A percentile compares a stretch with the other conserved stretches of the same genome.
Conservation (phyloP, 2,888 invertebrate species). For the Laothoe populi region DNA sequence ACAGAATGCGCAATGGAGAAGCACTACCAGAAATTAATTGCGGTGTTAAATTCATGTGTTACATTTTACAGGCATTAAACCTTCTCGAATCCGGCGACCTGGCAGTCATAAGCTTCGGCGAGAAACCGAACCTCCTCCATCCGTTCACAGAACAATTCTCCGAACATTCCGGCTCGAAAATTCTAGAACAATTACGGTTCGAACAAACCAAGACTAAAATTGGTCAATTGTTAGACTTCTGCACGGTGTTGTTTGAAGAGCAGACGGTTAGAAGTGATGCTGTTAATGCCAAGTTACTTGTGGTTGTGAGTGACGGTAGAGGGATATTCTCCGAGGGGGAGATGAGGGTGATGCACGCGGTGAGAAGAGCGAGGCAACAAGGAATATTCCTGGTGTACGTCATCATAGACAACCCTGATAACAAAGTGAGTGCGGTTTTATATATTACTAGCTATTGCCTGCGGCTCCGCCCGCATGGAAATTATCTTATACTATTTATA, state of each 20-base stretch:
- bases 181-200: conserved; percentile 93
- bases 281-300: conserved; percentile 91
- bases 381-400: conserved; percentile 98
- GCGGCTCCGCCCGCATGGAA: too few species aligned
- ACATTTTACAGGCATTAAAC: conserved; percentile 88
- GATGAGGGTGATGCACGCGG: conserved; percentile 89
- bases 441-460: neutral
- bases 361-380: conserved; percentile 91
- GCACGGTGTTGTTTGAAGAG: conserved; percentile 85
- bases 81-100: conserved; percentile 97
- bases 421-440: conserved; percentile 86
- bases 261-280: conserved; percentile 79
- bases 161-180: conserved; percentile 92
- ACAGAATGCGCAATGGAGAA: too few species aligned
- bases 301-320: conserved; percentile 97
- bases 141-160: conserved; percentile 94
- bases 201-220: conserved; percentile 95
- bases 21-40: too few species aligned
- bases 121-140: conserved; percentile 93
- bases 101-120: conserved; percentile 96
- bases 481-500: too few species aligned
- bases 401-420: conserved; percentile 96
- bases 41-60: neutral
- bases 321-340: conserved; percentile 96
- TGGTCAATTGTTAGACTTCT: conserved; percentile 91